Conservation (phyloP, 1,140 invertebrate genomes). For the Pemphigus obesinymphae region DNA sequence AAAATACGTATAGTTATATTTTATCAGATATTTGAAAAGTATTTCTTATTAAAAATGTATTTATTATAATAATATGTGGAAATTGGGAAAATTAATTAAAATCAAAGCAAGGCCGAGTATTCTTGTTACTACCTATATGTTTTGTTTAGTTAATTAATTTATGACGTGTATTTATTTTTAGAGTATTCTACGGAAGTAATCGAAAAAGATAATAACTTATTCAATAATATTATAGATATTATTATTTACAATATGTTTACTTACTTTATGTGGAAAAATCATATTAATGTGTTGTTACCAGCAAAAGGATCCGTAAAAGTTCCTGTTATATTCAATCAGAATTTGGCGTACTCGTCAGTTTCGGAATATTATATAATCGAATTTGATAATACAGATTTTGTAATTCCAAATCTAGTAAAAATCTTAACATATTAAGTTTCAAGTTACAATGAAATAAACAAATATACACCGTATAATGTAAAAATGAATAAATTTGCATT, state of each 20-base stretch:
- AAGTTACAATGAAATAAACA: too few species aligned
- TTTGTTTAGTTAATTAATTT: too few species aligned
- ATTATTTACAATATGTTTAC: background rate
- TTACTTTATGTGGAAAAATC: slow-evolving; percentile 1
- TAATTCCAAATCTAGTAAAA: slow-evolving; percentile 2
- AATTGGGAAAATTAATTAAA: too few species aligned
- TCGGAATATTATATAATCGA: background rate
- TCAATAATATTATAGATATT: background rate
- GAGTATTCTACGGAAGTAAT: background rate
- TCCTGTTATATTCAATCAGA: background rate
- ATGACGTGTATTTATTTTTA: background rate
- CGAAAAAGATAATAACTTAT: background rate
- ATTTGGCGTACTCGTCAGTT: background rate
- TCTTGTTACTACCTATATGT: too few species aligned
- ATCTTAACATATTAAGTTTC: too few species aligned
- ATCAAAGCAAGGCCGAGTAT: too few species aligned
- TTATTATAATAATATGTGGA: too few species aligned
- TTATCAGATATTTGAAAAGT: too few species aligned
- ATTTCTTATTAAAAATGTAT: too few species aligned
- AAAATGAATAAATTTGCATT: background rate
- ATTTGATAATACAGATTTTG: background rate
- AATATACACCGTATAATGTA: too few species aligned
- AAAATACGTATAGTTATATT: too few species aligned
- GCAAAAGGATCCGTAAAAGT: background rate
- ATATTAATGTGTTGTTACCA: background rate